Evolutionary conservation across 2,797 vertebrate genomes (phyloP).

Genomic region (Streptopelia turtur): DNA sequence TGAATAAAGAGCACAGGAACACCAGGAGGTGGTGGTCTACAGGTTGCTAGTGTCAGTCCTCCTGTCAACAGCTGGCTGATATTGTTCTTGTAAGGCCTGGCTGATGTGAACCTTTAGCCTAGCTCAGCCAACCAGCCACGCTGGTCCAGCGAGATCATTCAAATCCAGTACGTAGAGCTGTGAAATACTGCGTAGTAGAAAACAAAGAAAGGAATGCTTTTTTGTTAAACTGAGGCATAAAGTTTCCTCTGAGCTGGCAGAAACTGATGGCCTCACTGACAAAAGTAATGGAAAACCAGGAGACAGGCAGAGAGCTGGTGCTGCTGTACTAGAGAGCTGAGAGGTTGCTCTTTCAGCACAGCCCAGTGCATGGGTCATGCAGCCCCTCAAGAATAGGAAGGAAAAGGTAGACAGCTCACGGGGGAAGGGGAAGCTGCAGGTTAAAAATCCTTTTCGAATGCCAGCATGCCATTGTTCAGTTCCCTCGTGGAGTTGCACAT

Average conservation of each 20-base stretch:
- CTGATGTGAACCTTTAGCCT: not conserved
- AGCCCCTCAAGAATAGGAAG: not conserved
- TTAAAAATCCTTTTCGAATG: not conserved
- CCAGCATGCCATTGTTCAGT: not conserved
- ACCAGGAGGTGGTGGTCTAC: not conserved
- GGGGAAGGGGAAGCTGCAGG: not conserved
- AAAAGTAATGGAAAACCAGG: not conserved
- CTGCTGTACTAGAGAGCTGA: not conserved
- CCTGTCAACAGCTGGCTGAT: not conserved
- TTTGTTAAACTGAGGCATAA: not conserved
- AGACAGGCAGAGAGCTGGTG: not conserved
- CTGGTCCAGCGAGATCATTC: not conserved
- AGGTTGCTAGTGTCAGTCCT: not conserved
- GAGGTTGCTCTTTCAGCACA: not conserved
- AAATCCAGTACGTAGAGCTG: not conserved
- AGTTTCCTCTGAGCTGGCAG: not conserved
- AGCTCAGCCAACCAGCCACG: not conserved
- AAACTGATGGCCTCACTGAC: not conserved
- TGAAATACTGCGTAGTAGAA: not conserved
- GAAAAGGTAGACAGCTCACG: not conserved
- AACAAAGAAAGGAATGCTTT: not conserved
- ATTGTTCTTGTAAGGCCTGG: not conserved
- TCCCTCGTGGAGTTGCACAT: fast-evolving
- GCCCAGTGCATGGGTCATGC: not conserved
- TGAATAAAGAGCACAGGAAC: not conserved